A percentile compares a stretch with the other conserved stretches of the same genome.
phyloP scores from a whole-genome alignment of 1,140 invertebrate genomes.

The Cherax quadricarinatus region DNA sequence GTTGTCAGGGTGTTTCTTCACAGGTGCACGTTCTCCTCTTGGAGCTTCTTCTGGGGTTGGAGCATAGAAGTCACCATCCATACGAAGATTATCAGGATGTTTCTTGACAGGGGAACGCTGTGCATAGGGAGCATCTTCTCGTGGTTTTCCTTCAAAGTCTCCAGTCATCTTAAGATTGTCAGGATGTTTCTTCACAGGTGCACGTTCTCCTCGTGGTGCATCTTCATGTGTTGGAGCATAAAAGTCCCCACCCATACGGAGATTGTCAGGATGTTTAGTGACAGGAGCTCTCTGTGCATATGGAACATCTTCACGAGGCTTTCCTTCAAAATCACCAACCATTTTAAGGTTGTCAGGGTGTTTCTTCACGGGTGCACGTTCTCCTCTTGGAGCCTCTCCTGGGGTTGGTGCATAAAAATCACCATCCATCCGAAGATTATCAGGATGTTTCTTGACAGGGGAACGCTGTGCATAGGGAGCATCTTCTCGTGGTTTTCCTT shows the following conservation, averaged over 20 bases:
- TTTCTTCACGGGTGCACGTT: slow-evolving; percentile 47
- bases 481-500: slow-evolving; percentile 66
- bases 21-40: slow-evolving; percentile 15
- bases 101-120: slow-evolving; percentile 77
- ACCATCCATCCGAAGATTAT: slow-evolving; percentile 46
- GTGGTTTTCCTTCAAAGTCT: slow-evolving; percentile 73
- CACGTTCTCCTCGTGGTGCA: slow-evolving; percentile 19
- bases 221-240: slow-evolving; percentile 9
- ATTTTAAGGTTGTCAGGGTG: slow-evolving; percentile 50
- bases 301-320: slow-evolving; percentile 23
- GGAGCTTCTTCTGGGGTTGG: slow-evolving; percentile 1
- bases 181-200: slow-evolving; percentile 39
- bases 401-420: slow-evolving; percentile 18
- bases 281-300: slow-evolving; percentile 18
- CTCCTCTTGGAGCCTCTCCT: slow-evolving; percentile 39
- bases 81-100: slow-evolving; percentile 45
- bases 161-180: slow-evolving; percentile 41
- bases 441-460: slow-evolving; percentile 34
- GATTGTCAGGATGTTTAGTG: slow-evolving; percentile 39
- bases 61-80: slow-evolving; percentile 36
- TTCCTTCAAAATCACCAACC: slow-evolving; percentile 44
- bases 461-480: slow-evolving; percentile 14
- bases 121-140: slow-evolving; percentile 77
- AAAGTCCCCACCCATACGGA: slow-evolving; percentile 35
- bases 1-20: slow-evolving; percentile 45